Conservation (phyloP, 2,888 invertebrate genomes). For the Synanthedon formicaeformis region DNA sequence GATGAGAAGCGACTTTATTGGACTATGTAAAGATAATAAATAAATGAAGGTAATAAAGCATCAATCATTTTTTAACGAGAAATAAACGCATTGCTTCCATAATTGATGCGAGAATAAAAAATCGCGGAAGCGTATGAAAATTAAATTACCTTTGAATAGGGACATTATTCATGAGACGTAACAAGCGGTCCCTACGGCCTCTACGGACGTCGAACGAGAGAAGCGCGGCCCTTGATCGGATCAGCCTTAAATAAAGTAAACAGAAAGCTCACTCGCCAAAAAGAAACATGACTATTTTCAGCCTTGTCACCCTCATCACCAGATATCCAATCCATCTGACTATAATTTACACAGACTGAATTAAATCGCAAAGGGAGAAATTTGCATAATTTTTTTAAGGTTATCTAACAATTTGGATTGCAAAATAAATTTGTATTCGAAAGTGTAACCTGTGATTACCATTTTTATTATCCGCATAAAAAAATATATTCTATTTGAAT, state of each 20-base stretch:
- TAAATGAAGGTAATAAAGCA: not conserved
- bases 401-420: not conserved
- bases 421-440: not conserved
- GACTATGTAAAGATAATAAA: not conserved
- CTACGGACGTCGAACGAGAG: slow-evolving; percentile 22
- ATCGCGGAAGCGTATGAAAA: slow-evolving; percentile 16
- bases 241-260: slow-evolving; percentile 18
- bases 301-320: not conserved
- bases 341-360: not conserved
- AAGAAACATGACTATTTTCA: not conserved
- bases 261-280: not conserved
- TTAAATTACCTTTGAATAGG: slow-evolving; percentile 24
- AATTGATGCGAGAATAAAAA: slow-evolving; percentile 1
- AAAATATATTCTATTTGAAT: not conserved
- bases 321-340: not conserved
- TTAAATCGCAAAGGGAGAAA: not conserved
- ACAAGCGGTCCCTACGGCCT: slow-evolving; percentile 20
- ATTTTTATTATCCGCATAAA: not conserved
- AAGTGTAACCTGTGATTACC: not conserved
- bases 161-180: slow-evolving; percentile 33
- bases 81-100: not conserved
- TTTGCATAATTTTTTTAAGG: not conserved
- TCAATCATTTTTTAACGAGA: not conserved
- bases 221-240: slow-evolving; percentile 20
- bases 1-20: not conserved